Conservation (phyloP, 2,797 vertebrate species). For the Psittacula echo region DNA sequence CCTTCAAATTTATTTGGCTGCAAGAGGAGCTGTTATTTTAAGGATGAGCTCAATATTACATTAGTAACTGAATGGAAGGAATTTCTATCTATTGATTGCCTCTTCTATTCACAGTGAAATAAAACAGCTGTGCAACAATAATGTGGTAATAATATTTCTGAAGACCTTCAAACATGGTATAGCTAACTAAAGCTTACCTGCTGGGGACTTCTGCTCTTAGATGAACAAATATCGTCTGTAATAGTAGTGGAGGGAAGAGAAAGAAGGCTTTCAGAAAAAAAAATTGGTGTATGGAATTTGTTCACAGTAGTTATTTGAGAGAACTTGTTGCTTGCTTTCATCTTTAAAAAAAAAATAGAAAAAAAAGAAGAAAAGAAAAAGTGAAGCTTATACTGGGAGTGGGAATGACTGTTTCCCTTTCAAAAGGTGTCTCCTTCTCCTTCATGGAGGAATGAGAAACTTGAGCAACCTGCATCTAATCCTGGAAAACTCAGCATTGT, state of each 20-base stretch:
- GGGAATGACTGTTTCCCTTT: not conserved
- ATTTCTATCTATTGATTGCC: not conserved
- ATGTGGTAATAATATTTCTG: not conserved
- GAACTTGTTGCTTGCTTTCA: not conserved
- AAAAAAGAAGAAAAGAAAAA: fast-evolving
- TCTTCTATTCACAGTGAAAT: not conserved
- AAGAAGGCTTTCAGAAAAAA: not conserved
- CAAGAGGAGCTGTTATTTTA: not conserved
- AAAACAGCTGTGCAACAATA: not conserved
- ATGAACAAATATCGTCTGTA: not conserved
- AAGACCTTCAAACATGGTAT: not conserved
- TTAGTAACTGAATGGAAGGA: not conserved
- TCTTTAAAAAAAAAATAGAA: not conserved
- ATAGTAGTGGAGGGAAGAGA: not conserved
- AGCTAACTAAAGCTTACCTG: not conserved
- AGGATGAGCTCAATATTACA: not conserved
- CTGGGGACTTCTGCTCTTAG: not conserved
- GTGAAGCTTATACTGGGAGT: fast-evolving
- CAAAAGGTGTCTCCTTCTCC: fast-evolving
- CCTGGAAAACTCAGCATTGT: not conserved
- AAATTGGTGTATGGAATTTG: fast-evolving
- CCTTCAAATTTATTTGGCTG: not conserved
- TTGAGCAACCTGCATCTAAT: not conserved
- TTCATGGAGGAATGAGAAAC: not conserved
- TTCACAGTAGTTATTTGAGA: not conserved